phyloP scores from a whole-genome alignment of 2,113 vertebrate species.

The Plecturocebus donacophilus region DNA sequence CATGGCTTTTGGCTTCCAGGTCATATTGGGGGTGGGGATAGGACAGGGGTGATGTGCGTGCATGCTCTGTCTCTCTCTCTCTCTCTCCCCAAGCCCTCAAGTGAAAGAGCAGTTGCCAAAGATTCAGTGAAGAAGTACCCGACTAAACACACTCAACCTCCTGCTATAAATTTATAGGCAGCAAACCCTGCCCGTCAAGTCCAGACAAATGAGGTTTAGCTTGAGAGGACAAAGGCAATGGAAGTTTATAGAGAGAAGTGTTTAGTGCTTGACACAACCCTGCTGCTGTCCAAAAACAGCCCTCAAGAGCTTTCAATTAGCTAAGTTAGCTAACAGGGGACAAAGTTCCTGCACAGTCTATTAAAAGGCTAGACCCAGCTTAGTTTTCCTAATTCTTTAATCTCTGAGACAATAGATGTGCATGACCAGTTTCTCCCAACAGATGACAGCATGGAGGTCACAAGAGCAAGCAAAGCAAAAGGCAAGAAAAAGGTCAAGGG shows the following conservation, averaged over 20 bases:
- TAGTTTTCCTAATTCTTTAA: background rate
- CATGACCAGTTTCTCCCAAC: background rate
- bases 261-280: background rate
- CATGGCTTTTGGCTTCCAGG: background rate
- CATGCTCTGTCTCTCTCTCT: background rate
- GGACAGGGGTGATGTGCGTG: background rate
- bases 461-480: background rate
- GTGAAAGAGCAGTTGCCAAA: background rate
- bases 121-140: background rate
- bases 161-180: background rate
- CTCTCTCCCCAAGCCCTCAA: background rate
- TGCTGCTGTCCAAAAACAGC: background rate
- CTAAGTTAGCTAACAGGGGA: background rate
- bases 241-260: background rate
- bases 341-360: background rate
- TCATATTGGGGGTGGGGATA: background rate
- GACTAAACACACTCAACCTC: slow-evolving; percentile 18
- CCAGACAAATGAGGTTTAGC: background rate
- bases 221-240: background rate
- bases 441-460: background rate
- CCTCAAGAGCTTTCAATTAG: background rate
- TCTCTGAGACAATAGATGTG: background rate
- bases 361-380: background rate
- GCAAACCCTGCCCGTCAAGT: background rate
- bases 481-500: background rate